Evolutionary conservation across 2,888 invertebrate species (phyloP), one percentile per base, ranked within the genome.

Genomic region (Microctonus aethiopoides): DNA sequence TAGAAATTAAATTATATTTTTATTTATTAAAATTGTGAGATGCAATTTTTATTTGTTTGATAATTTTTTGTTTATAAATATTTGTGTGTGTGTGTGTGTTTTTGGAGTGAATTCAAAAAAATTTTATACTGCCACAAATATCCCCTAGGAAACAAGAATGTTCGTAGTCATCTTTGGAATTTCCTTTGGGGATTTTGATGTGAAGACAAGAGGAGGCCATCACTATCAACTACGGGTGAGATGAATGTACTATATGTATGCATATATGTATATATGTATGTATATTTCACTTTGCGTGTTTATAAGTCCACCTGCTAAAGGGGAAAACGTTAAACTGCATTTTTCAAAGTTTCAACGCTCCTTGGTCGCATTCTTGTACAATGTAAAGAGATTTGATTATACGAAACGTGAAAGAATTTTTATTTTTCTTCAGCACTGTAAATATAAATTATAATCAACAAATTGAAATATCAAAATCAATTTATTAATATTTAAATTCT

Each of bases 321-420:
- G 46, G 56, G 56, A 2, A 22, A 56, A 32, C 20, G 57, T 32
- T 59, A 1, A 39, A 36, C 39, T 61, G 61, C 41, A 84, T 84
- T 84, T 83, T 83, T 83, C 80, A 81, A 75, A 81, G 77, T 78
- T 77, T 77, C 74, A 72, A 78, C 80, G 76, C 79, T 78, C 80
- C 41, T 36, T 73, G 75, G 76, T 78, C 76, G 79, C 79, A 81
- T 83, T 83, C 82, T 77, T 73, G 75, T 78, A 78, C 77, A 81
- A 79, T 83, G 82, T 82, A 76, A 80, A 75, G 74, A 79, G 82
- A 82, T 84, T 83, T 83, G 84, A 84, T 84, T 84, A 84, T 84
- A 81, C 80, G 83, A 83, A 84, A 74, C 77, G 70, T 67, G 22
- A 63, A 56, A 64, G 64, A n/a, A n/a, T n/a, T n/a, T 64, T 57